Evolutionary conservation across 2,113 vertebrate genomes (phyloP).

Genomic region (Sinocyclocheilus grahami): DNA sequence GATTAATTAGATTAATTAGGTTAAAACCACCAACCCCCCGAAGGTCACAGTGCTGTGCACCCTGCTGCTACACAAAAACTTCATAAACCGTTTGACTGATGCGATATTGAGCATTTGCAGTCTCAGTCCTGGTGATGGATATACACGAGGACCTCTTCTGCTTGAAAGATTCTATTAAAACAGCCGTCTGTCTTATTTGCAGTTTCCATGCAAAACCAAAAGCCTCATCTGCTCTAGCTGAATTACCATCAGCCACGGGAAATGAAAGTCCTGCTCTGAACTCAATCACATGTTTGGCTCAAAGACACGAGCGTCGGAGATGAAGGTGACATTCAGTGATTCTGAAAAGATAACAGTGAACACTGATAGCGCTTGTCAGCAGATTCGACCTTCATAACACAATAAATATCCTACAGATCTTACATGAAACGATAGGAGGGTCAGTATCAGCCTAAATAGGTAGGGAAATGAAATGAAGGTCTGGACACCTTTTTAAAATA

Average conservation of each 20-base stretch:
- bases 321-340: slow-evolving; percentile 35
- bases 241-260: neutral
- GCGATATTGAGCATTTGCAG: neutral
- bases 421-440: neutral
- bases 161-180: slow-evolving; percentile 8
- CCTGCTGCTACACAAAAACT: neutral
- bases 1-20: no score
- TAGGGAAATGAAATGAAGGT: neutral
- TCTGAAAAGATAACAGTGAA: slow-evolving; percentile 9
- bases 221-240: neutral
- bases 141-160: neutral
- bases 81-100: neutral
- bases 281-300: neutral
- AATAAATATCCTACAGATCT: neutral
- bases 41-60: no score
- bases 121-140: neutral
- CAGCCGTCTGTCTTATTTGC: neutral
- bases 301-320: neutral
- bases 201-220: neutral
- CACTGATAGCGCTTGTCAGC: neutral
- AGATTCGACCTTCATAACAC: neutral
- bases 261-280: neutral
- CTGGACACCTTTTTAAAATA: no score
- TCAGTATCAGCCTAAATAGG: neutral
- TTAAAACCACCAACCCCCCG: no score